Evolutionary conservation across 2,888 invertebrate species (phyloP).

Genomic region (Deladenus siricidicola): DNA sequence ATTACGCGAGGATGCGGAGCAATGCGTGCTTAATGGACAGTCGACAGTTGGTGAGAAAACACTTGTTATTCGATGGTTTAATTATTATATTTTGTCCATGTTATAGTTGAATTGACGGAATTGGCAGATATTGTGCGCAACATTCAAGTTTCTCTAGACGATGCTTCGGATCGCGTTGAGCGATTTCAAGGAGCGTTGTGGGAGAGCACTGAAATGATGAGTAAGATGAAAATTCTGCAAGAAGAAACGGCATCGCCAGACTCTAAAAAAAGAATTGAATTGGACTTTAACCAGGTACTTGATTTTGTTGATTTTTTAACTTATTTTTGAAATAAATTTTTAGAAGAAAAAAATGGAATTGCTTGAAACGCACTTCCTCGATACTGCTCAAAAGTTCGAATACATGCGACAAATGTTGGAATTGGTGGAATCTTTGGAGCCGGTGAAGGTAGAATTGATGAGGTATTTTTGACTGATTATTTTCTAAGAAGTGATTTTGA

Average conservation of each 20-base stretch:
- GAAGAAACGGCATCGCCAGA: background rate
- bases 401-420: no score
- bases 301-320: no score
- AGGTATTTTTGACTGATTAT: no score
- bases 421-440: no score
- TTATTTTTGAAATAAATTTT: background rate
- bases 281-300: constrained; percentile 6
- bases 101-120: background rate
- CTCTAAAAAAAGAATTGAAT: background rate
- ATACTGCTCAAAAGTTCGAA: no score
- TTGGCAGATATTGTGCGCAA: background rate
- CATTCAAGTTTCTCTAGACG: constrained; percentile 5
- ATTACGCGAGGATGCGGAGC: constrained; percentile 7
- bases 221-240: background rate
- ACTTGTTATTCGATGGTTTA: background rate
- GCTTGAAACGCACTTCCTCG: no score
- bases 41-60: background rate
- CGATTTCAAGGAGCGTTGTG: background rate
- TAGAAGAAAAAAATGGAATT: background rate
- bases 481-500: no score
- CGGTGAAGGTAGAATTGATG: no score
- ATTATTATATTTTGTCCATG: background rate
- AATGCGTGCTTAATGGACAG: constrained; percentile 1
- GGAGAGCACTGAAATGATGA: background rate
- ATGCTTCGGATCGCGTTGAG: background rate